Evolutionary conservation across 2,113 vertebrate genomes (phyloP).

Genomic region (Jacana jacana): DNA sequence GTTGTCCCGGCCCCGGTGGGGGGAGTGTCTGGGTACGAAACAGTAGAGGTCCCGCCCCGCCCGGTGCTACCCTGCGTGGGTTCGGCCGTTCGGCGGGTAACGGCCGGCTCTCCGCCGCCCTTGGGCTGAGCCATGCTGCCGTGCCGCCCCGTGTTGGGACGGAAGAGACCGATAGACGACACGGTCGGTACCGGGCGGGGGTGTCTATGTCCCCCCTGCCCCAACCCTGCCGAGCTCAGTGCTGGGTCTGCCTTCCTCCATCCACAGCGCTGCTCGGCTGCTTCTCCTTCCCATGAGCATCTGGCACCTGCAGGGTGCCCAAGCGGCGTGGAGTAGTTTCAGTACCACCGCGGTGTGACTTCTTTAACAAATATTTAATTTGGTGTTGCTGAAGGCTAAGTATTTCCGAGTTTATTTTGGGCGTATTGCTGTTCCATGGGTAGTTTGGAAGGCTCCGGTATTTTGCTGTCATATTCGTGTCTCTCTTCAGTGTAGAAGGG

Average conservation of each 20-base stretch:
- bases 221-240: no score
- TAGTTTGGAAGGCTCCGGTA: not conserved
- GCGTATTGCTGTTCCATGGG: fast-evolving
- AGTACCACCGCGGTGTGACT: fast-evolving
- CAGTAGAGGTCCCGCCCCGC: not conserved
- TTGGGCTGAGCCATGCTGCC: not conserved
- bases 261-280: no score
- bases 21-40: not conserved
- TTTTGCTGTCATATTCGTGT: no score
- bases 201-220: not conserved
- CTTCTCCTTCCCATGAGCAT: fast-evolving
- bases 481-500: not conserved
- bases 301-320: fast-evolving
- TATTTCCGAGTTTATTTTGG: not conserved
- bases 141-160: not conserved
- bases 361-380: not conserved
- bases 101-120: not conserved
- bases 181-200: not conserved
- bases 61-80: not conserved
- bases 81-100: not conserved
- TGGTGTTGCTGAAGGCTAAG: not conserved
- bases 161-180: not conserved
- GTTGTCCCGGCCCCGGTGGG: not conserved
- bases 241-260: fast-evolving
- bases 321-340: not conserved